phyloP scores from a whole-genome alignment of 37 sponge, comb jelly and placozoan genomes.

The Mnemiopsis leidyi region DNA sequence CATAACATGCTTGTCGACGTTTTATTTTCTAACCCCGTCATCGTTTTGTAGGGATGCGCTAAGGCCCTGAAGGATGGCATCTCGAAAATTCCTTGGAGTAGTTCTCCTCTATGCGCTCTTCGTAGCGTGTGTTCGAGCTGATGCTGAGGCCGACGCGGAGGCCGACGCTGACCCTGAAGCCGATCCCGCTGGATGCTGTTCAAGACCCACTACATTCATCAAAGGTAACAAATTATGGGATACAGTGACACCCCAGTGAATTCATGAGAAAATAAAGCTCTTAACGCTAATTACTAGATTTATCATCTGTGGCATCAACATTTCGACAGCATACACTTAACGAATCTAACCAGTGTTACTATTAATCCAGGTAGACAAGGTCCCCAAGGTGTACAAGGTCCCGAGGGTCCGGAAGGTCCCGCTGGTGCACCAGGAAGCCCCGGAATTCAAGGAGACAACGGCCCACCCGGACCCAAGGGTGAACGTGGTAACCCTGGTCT shows the following conservation, averaged over 20 bases:
- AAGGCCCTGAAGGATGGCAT: constrained; percentile 1
- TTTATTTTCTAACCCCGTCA: too few species aligned
- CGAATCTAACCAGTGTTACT: too few species aligned
- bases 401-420: neutral
- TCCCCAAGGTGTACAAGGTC: constrained; percentile 7
- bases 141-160: constrained; percentile 26
- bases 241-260: neutral
- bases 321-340: too few species aligned
- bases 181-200: constrained; percentile 52
- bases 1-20: too few species aligned
- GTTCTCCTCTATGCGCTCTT: neutral
- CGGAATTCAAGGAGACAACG: constrained; percentile 66
- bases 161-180: constrained; percentile 46
- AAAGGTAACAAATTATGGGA: neutral
- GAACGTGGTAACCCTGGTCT: constrained; percentile 8
- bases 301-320: neutral
- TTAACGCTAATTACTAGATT: too few species aligned
- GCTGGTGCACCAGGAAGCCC: neutral
- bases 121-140: neutral
- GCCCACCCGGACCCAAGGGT: neutral
- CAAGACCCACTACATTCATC: constrained; percentile 30
- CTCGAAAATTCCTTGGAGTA: neutral
- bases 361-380: constrained; percentile 53
- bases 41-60: neutral
- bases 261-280: neutral